phyloP scores from a whole-genome alignment of 2,113 vertebrate genomes.

The Neopipo cinnamomea region DNA sequence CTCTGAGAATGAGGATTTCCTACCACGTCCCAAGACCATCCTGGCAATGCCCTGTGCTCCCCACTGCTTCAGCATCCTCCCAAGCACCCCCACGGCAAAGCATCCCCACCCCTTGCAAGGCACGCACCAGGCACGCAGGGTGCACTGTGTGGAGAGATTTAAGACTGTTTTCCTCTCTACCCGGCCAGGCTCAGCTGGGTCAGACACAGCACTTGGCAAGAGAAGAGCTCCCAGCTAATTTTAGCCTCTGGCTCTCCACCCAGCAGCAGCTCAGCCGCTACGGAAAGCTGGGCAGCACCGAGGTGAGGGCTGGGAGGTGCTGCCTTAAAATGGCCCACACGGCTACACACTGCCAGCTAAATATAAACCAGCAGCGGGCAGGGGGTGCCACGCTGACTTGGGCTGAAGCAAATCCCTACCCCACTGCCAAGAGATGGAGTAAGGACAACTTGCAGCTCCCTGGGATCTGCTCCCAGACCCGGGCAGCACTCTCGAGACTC shows the following conservation, averaged over 20 bases:
- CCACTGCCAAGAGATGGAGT: accelerated
- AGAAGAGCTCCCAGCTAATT: conserved; percentile 67
- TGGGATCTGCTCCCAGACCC: not conserved
- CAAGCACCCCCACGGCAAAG: accelerated
- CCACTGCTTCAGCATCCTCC: not conserved
- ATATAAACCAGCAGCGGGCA: not conserved
- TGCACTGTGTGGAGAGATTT: not conserved
- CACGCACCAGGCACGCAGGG: not conserved
- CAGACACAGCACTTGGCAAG: conserved; percentile 59
- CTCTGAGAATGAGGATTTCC: not conserved
- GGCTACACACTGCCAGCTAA: not conserved
- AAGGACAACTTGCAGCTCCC: not conserved
- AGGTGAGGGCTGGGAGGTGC: conserved; percentile 50
- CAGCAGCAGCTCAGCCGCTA: conserved; percentile 39
- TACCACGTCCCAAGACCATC: accelerated
- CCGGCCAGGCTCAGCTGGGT: not conserved
- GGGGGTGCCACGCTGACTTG: not conserved
- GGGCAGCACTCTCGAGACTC: accelerated
- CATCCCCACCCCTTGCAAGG: not conserved
- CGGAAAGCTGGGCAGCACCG: conserved; percentile 41
- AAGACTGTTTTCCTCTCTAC: not conserved
- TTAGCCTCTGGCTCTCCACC: conserved; percentile 70
- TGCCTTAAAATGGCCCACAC: not conserved
- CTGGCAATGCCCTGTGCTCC: not conserved
- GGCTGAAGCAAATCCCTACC: not conserved